Evolutionary conservation across 1,140 invertebrate species (phyloP), one percentile per base, ranked within the genome.

Genomic region (Cherax quadricarinatus): DNA sequence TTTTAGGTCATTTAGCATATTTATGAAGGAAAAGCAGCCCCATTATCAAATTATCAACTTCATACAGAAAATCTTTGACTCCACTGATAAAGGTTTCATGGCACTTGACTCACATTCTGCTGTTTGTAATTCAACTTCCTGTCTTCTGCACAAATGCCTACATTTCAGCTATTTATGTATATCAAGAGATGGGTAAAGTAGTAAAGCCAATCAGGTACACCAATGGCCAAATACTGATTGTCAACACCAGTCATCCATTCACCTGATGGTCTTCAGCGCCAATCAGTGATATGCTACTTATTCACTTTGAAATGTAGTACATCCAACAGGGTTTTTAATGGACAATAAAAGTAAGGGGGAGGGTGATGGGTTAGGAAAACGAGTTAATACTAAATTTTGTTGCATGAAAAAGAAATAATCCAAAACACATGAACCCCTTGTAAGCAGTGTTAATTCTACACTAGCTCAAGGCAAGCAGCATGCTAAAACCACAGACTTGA

Each of bases 371-470:
- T 66, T 66, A 66, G 21, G 14, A 16, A 66, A 16, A 21, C 21
- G 4, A 75, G 24, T 75, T 16, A 75, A 30, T 30, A 75, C 70
- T 75, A 9, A 30, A 75, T 30, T 75, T 30, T 75, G 70, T 21
- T 75, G 70, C 70, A 75, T 7, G n/a, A 75, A 24, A 75, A 30
- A 18, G 81, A 30, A 82, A 82, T 12, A 57, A 57, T 24, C 81
- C 81, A 82, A 82, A 24, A 60, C 81, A 57, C 81, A 18, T 60
- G 14, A 82, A 51, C 57, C 88, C 88, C 81, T 53, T 80, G 66
- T 89, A 51, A 89, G 88, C 18, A 89, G 62, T 83, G 80, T 89
- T 89, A 89, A 84, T 89, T 83, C 78, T 89, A 89, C 78, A 83
- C 88, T 89, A 89, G 48, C 62, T 73, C 51, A 82, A 53, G 57